These are phyloP conservation scores for Sardinella longiceps DNA, from an alignment of 2,797 vertebrate species.

Conservation along the genomic window DNA sequence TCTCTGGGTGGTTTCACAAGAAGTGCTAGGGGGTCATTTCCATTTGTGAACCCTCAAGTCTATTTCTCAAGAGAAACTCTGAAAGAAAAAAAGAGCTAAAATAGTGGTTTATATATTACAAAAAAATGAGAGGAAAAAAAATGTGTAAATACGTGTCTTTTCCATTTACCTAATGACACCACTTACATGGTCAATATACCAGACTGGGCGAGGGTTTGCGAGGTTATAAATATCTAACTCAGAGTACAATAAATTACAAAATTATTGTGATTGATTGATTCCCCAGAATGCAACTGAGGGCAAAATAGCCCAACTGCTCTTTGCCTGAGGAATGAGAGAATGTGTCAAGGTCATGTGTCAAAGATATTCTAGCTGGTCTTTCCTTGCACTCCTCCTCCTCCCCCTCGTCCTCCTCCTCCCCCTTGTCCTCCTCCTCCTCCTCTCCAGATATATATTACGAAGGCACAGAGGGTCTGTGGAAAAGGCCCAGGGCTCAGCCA, in stretches of 20 bases:
- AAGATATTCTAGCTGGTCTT: conserved; percentile 18
- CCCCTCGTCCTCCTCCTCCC: no score
- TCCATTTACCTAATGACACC: conserved; percentile 11
- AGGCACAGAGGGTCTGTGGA: conserved; percentile 7
- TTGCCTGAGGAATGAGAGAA: conserved; percentile 9
- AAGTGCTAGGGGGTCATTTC: not conserved
- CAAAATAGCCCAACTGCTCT: not conserved
- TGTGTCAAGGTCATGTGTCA: conserved; percentile 20
- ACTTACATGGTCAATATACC: conserved; percentile 22
- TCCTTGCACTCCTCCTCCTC: not conserved
- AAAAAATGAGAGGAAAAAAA: not conserved
- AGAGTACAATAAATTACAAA: conserved; percentile 2
- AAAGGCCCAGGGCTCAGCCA: conserved; percentile 15
- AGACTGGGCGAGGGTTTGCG: not conserved
- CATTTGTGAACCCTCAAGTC: not conserved
- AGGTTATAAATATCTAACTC: conserved; percentile 15
- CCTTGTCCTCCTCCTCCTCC: not conserved
- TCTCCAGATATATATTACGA: not conserved
- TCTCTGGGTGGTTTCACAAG: not conserved
- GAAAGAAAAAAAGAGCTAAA: not conserved
- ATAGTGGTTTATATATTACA: not conserved
- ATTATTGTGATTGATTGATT: conserved; percentile 23
- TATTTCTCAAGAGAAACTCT: not conserved
- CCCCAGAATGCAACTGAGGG: not conserved
- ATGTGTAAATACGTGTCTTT: not conserved